phyloP scores from a whole-genome alignment of 2,113 vertebrate genomes.

The Limanda limanda region DNA sequence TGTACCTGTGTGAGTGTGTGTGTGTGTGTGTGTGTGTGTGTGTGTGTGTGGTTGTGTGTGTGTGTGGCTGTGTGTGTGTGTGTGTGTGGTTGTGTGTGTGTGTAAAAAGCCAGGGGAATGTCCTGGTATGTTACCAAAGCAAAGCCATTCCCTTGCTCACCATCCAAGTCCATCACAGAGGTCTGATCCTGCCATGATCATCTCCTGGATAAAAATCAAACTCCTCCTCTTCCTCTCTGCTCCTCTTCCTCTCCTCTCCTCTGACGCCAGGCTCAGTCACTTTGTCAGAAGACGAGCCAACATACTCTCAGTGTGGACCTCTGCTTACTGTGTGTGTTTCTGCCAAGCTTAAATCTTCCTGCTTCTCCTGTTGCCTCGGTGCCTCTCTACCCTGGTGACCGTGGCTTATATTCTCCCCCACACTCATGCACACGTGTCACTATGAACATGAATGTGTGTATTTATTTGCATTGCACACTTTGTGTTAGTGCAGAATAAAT shows the following conservation, averaged over 20 bases:
- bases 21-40: not conserved
- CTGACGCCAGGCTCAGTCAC: constrained; percentile 59
- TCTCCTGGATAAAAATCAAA: constrained; percentile 66
- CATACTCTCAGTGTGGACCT: constrained; percentile 62
- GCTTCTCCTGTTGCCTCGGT: constrained; percentile 64
- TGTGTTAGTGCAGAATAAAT: no score
- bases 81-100: not conserved
- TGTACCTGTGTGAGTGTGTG: not conserved
- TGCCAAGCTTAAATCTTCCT: constrained; percentile 67
- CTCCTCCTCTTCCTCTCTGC: not conserved
- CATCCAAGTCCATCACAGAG: constrained; percentile 53
- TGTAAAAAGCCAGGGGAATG: constrained; percentile 53
- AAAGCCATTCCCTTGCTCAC: constrained; percentile 49
- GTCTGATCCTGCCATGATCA: constrained; percentile 58
- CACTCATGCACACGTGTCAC: not conserved
- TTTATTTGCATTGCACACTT: no score
- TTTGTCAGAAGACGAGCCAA: constrained; percentile 71
- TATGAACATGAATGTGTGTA: not conserved
- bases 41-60: no score
- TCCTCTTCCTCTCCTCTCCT: not conserved
- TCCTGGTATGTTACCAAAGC: constrained; percentile 56
- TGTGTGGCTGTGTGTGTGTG: not conserved
- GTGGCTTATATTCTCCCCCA: constrained; percentile 39
- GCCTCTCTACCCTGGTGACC: constrained; percentile 50
- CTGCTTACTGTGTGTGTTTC: constrained; percentile 61